phyloP scores from a whole-genome alignment of 2,888 invertebrate genomes.

The Diabrotica balteata region DNA sequence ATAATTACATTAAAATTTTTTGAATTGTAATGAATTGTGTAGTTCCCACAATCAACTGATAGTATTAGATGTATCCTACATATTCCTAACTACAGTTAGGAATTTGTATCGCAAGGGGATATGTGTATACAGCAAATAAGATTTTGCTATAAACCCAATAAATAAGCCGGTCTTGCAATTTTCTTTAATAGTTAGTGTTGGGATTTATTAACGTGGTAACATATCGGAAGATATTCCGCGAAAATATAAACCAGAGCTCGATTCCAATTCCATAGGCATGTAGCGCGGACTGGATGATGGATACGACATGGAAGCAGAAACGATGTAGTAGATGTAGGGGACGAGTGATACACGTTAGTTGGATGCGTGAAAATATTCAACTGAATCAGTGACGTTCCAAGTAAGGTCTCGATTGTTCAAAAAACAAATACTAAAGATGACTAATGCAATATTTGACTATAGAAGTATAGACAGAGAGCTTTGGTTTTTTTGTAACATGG shows the following conservation, averaged over 20 bases:
- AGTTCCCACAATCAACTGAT: no score
- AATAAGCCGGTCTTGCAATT: conserved; percentile 20
- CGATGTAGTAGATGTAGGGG: conserved; percentile 34
- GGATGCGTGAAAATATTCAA: conserved; percentile 40
- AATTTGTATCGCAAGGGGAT: no score
- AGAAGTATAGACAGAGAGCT: no score
- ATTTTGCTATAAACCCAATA: conserved; percentile 7
- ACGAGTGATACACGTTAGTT: conserved; percentile 26
- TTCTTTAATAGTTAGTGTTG: conserved; percentile 21
- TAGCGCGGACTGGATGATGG: conserved; percentile 33
- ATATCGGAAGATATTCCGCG: conserved; percentile 32
- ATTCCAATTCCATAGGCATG: conserved; percentile 33
- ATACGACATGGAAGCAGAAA: conserved; percentile 31
- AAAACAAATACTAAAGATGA: no score
- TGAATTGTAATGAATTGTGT: no score
- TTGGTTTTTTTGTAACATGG: no score
- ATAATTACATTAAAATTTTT: no score
- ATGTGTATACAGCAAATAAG: conserved; percentile 6
- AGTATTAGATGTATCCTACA: no score
- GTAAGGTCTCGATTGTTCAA: no score
- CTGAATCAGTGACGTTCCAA: conserved; percentile 15
- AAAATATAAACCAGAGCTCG: conserved; percentile 33
- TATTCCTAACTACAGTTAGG: no score
- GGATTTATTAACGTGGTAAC: conserved; percentile 30
- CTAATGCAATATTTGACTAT: no score